Evolutionary conservation across 2,797 vertebrate genomes (phyloP).

Genomic region (Bovichtus diacanthus): DNA sequence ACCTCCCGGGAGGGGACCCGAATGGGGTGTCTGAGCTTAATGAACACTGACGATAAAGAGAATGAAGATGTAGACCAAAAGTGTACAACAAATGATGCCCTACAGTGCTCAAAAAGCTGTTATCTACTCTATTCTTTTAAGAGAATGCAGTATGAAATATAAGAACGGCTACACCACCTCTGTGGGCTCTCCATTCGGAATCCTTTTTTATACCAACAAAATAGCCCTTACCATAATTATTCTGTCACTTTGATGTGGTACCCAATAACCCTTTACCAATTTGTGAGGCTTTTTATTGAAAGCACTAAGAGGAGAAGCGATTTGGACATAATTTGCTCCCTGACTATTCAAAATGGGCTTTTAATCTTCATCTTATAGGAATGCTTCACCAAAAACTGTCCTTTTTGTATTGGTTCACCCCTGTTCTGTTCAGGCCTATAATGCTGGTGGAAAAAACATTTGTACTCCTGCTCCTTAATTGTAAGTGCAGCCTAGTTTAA

Average conservation of each 20-base stretch:
- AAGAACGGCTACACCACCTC: conserved; percentile 41
- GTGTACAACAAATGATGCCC: conserved; percentile 53
- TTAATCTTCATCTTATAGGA: conserved; percentile 52
- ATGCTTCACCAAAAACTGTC: conserved; percentile 30
- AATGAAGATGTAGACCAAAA: conserved; percentile 52
- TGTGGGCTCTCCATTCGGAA: conserved; percentile 28
- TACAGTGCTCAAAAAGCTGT: conserved; percentile 47
- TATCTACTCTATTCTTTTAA: conserved; percentile 58
- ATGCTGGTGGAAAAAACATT: conserved; percentile 4
- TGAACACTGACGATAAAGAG: conserved; percentile 44
- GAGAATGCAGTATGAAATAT: conserved; percentile 28
- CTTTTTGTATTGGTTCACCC: conserved; percentile 7
- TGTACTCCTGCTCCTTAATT: neutral
- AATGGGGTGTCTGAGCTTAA: conserved; percentile 51
- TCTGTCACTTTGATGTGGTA: conserved; percentile 72
- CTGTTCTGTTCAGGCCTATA: neutral
- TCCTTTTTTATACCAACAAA: conserved; percentile 41
- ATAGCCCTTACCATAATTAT: conserved; percentile 64
- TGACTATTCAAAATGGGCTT: conserved; percentile 53
- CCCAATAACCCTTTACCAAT: conserved; percentile 67
- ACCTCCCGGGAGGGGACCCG: conserved; percentile 64
- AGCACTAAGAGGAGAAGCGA: conserved; percentile 56
- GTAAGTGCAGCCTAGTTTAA: neutral
- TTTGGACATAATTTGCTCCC: conserved; percentile 65
- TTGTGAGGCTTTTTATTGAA: conserved; percentile 73